Evolutionary conservation across 2,888 invertebrate genomes (phyloP).

Genomic region (Aphidoletes aphidimyza): DNA sequence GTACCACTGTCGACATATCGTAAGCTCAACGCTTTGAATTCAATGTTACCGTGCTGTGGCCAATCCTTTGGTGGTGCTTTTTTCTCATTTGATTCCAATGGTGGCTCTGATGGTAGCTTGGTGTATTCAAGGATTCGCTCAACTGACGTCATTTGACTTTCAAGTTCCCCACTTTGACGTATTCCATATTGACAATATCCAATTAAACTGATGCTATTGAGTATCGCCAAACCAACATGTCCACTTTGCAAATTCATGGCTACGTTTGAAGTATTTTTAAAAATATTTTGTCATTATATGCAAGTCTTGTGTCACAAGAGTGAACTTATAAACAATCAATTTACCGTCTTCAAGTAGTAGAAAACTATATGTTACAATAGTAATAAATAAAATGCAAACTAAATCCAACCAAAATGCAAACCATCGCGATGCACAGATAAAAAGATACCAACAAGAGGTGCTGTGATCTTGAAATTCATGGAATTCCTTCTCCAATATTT

Average conservation of each 20-base stretch:
- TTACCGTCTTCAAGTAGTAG: conserved; percentile 69
- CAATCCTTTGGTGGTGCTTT: conserved; percentile 62
- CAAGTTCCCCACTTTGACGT: conserved; percentile 75
- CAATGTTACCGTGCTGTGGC: conserved; percentile 69
- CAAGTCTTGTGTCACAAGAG: no score
- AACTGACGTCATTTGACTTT: conserved; percentile 73
- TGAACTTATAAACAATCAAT: background rate
- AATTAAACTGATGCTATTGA: conserved; percentile 68
- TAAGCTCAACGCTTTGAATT: conserved; percentile 68
- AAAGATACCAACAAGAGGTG: conserved; percentile 79
- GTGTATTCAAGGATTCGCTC: conserved; percentile 76
- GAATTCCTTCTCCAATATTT: conserved; percentile 70
- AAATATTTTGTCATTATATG: background rate
- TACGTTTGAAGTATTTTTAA: background rate
- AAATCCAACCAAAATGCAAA: conserved; percentile 80
- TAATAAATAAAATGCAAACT: conserved; percentile 75
- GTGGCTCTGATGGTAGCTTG: conserved; percentile 64
- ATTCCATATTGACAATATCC: conserved; percentile 74
- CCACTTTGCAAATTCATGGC: conserved; percentile 60
- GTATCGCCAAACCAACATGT: conserved; percentile 69
- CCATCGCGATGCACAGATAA: conserved; percentile 75
- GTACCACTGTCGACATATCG: conserved; percentile 69
- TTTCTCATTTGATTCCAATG: conserved; percentile 61
- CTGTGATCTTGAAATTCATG: conserved; percentile 72
- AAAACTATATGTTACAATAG: conserved; percentile 69